Base-by-base conservation (phyloP, 2,888 invertebrate genomes). In the Ophion obscuratus region DNA sequence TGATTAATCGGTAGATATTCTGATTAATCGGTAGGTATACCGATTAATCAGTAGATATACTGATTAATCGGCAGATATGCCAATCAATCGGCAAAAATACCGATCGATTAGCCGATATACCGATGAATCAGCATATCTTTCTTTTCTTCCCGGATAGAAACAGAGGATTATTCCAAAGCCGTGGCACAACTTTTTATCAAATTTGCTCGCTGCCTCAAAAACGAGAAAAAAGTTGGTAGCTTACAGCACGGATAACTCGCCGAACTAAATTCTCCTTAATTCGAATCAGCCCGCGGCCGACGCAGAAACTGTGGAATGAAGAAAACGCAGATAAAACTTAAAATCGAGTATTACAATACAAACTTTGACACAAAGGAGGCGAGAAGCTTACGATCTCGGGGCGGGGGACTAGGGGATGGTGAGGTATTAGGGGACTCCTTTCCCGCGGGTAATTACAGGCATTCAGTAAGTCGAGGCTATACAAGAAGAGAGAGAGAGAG, bases 401-500 rank as follows among this genome's bases (percentile, higher is more conserved):
- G 47, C 11, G 47, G 20, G 66, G 47, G 47, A 24, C 6, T 6
- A 31, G 70, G 62, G 4, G 44, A 64, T 20, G 74, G 70, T 62
- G 75, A 59, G 73, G 80, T 74, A 75, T 79, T 87, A 62, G 83
- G 85, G 87, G 87, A 88, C 86, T 83, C 83, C 88, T 75, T 87
- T 87, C 84, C 74, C 76, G 81, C 73, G 71, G 83, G 85, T 88
- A 90, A 90, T 88, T 88, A 88, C 88, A 88, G 76, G 73, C 79
- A 73, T 79, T 79, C 87, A 76, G 75, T 57, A 53, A 24, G 71
- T 68, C 62, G 47, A 27, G 40, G 62, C 67, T 79, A 80, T 75
- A 76, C 57, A 57, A 31, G 6, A 44, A 68, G 36, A 68, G 44
- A 78, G 61, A 68, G 61, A 78, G 61, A 59, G 40, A 77, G 24